Percentiles rank a stretch among this genome's conserved stretches.
phyloP scores from a whole-genome alignment of 2,113 vertebrate species.

The Aphelocoma coerulescens region DNA sequence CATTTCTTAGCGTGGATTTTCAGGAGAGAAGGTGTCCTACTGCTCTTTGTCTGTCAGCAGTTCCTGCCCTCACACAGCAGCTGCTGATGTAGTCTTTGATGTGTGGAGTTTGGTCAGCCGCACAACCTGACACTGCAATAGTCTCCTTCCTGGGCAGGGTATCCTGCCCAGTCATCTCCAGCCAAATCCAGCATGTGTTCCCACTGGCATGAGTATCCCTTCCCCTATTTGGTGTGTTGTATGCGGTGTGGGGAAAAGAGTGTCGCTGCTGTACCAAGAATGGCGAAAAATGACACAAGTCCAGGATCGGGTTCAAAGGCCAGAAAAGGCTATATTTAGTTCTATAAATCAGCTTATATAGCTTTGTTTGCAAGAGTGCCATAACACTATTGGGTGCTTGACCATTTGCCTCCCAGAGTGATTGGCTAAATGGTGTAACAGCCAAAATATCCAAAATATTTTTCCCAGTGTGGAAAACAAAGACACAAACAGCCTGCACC shows the following conservation, averaged over 20 bases:
- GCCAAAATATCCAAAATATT: too few species aligned
- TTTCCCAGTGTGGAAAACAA: too few species aligned
- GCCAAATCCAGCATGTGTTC: neutral
- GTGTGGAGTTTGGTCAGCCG: neutral
- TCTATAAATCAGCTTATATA: too few species aligned
- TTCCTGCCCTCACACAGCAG: neutral
- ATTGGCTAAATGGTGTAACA: too few species aligned
- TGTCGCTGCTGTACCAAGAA: too few species aligned
- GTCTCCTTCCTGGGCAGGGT: neutral
- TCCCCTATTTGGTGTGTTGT: neutral
- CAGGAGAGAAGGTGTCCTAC: neutral
- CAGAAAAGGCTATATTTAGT: too few species aligned
- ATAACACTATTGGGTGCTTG: too few species aligned
- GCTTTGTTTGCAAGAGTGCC: too few species aligned
- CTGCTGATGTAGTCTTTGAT: neutral
- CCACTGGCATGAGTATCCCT: neutral
- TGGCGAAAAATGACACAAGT: too few species aligned
- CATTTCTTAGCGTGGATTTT: neutral
- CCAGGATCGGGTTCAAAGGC: too few species aligned
- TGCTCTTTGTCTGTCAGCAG: neutral
- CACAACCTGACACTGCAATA: rapidly evolving
- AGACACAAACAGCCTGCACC: too few species aligned
- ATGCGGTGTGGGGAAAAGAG: neutral
- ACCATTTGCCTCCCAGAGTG: too few species aligned
- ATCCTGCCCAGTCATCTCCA: neutral